Evolutionary conservation across 2,113 vertebrate genomes (phyloP).

Genomic region (Brachionichthys hirsutus): DNA sequence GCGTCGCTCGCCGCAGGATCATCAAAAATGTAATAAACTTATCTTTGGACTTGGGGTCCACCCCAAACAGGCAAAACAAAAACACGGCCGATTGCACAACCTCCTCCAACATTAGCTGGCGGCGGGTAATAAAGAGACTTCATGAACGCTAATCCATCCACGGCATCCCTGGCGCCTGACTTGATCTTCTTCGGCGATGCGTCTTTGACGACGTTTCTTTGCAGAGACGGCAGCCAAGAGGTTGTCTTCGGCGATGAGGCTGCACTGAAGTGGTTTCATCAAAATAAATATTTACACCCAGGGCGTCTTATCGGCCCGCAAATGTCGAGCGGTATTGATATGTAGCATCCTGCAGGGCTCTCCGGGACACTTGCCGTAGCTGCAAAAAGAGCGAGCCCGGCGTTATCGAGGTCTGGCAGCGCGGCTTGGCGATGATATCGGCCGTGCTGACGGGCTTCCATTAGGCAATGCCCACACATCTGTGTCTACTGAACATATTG

Average conservation of each 20-base stretch:
- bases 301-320: constrained; percentile 63
- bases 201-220: constrained; percentile 47
- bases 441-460: constrained; percentile 72
- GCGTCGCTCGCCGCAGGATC: no score
- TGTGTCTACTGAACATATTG: constrained; percentile 68
- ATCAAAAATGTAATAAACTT: no score
- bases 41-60: no score
- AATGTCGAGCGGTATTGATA: constrained; percentile 75
- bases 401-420: constrained; percentile 71
- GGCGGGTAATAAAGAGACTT: not conserved
- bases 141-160: not conserved
- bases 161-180: not conserved
- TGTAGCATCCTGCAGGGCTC: constrained; percentile 71
- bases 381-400: constrained; percentile 43
- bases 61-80: no score
- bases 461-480: constrained; percentile 73
- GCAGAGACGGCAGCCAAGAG: constrained; percentile 44
- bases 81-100: not conserved
- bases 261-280: constrained; percentile 49
- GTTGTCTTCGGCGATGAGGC: constrained; percentile 36
- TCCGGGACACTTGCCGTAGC: constrained; percentile 66
- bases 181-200: constrained; percentile 3
- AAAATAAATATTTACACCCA: constrained; percentile 57
- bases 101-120: not conserved
- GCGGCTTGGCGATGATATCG: constrained; percentile 73